Evolutionary conservation across 2,888 invertebrate genomes (phyloP).

Genomic region (Archips xylosteana): DNA sequence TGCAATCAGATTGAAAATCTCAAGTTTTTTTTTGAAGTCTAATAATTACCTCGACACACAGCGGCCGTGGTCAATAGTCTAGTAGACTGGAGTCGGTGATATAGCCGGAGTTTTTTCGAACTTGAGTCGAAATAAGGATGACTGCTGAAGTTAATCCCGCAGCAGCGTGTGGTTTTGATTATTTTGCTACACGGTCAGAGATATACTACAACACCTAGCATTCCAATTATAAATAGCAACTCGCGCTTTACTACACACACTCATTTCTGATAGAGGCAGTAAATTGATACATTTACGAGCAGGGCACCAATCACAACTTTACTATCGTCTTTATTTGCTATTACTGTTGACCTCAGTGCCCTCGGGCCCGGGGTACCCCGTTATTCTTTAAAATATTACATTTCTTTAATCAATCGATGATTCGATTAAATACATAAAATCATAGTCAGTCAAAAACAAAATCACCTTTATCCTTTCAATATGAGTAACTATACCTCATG

Average conservation of each 20-base stretch:
- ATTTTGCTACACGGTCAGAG: not conserved
- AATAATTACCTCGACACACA: too few species aligned
- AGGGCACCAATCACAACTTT: conserved; percentile 27
- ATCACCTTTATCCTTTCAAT: too few species aligned
- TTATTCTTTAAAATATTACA: not conserved
- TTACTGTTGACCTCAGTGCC: conserved; percentile 25
- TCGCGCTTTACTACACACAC: not conserved
- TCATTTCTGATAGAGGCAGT: conserved; percentile 16
- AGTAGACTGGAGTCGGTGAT: too few species aligned
- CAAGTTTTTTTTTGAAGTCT: too few species aligned
- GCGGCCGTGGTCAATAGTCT: too few species aligned
- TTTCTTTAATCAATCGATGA: not conserved
- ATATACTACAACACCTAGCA: not conserved
- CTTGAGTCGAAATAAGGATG: too few species aligned
- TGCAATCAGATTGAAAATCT: too few species aligned
- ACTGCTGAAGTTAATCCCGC: too few species aligned
- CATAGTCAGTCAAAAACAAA: too few species aligned
- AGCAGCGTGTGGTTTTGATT: not conserved
- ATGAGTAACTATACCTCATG: too few species aligned
- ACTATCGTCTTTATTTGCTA: conserved; percentile 30
- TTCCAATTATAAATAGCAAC: not conserved
- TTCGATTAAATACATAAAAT: too few species aligned
- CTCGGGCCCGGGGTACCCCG: conserved; percentile 10
- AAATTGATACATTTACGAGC: conserved; percentile 37
- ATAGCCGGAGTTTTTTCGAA: too few species aligned